Conservation (phyloP, 2,888 invertebrate species). For the Plagodis pulveraria region DNA sequence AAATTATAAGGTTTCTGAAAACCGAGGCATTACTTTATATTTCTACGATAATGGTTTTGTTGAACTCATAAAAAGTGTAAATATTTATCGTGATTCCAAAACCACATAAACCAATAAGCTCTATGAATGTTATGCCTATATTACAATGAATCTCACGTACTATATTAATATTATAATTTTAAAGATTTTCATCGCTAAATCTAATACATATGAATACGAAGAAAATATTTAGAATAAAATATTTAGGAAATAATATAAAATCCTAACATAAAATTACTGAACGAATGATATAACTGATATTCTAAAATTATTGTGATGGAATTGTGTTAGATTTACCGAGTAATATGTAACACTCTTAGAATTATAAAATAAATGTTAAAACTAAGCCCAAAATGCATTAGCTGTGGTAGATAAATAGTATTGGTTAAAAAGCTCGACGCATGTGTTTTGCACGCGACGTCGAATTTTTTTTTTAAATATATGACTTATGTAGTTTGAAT, state of each 20-base stretch:
- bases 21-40: too few species aligned
- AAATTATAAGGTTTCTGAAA: too few species aligned
- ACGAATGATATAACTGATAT: slow-evolving; percentile 82
- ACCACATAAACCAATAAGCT: too few species aligned
- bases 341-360: slow-evolving; percentile 54
- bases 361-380: slow-evolving; percentile 18
- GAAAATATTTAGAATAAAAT: slow-evolving; percentile 18
- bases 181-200: slow-evolving; percentile 82
- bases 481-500: neutral
- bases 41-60: too few species aligned
- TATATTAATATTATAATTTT: slow-evolving; percentile 61
- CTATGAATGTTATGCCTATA: neutral
- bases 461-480: neutral
- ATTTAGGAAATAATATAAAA: slow-evolving; percentile 27
- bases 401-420: slow-evolving; percentile 14
- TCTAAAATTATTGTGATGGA: slow-evolving; percentile 84
- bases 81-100: too few species aligned
- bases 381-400: slow-evolving; percentile 8
- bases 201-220: slow-evolving; percentile 68
- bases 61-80: too few species aligned
- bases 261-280: slow-evolving; percentile 48
- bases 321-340: slow-evolving; percentile 76
- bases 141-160: slow-evolving; percentile 2
- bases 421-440: neutral
- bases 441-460: neutral